phyloP scores from a whole-genome alignment of 2,113 vertebrate genomes.

The Orycteropus afer region DNA sequence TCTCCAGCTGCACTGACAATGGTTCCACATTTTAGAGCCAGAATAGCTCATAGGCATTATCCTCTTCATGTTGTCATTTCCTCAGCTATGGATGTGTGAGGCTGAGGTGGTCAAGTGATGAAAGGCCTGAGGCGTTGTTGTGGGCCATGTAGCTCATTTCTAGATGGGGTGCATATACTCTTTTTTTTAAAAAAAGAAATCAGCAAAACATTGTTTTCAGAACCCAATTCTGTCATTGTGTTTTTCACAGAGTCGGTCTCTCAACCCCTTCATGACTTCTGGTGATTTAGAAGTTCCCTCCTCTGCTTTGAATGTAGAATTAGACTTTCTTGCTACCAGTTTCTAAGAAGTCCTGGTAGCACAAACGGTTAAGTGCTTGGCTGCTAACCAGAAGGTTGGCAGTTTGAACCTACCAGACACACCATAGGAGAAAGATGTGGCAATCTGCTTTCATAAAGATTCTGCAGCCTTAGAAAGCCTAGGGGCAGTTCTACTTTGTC shows the following conservation, averaged over 20 bases:
- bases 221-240: neutral
- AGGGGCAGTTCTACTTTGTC: no score
- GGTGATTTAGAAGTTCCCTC: neutral
- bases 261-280: neutral
- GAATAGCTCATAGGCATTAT: neutral
- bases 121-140: neutral
- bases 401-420: neutral
- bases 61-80: neutral
- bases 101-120: neutral
- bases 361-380: neutral
- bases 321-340: neutral
- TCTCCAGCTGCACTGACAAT: constrained; percentile 76
- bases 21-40: neutral
- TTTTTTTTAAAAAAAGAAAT: no score
- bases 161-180: neutral
- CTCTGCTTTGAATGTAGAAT: neutral
- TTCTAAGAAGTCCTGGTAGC: neutral
- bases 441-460: no score
- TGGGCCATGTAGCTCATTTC: no score
- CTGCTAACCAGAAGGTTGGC: neutral
- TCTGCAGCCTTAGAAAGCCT: neutral
- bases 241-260: neutral
- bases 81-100: neutral
- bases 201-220: neutral
- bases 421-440: neutral